These are phyloP conservation scores for Cairina moschata DNA, from an alignment of 2,113 vertebrate species.

Conservation along the genomic window DNA sequence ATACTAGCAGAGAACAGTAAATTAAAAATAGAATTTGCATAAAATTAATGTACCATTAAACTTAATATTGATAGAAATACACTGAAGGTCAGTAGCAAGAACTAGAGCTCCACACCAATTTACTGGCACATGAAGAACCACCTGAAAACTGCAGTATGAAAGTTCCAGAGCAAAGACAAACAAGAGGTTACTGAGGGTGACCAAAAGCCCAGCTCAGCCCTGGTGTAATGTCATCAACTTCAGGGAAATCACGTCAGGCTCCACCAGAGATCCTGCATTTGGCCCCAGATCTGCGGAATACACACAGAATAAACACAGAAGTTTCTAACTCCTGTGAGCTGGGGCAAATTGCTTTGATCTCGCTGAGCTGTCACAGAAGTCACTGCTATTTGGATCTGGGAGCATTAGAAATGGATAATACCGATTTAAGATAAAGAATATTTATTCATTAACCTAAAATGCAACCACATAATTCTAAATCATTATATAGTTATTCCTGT, in stretches of 20 bases:
- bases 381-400: not conserved
- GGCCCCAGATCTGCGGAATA: not conserved
- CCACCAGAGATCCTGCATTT: conserved; percentile 4
- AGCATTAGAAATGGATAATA: not conserved
- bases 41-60: not conserved
- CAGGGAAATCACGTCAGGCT: conserved; percentile 24
- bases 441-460: not conserved
- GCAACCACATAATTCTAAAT: not conserved
- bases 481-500: not conserved
- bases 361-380: not conserved
- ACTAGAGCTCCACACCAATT: not conserved
- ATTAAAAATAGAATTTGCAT: conserved; percentile 12
- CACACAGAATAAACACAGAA: not conserved
- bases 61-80: not conserved
- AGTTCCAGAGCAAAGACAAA: not conserved
- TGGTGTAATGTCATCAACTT: conserved; percentile 23
- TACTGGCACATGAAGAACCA: rapidly evolving
- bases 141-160: not conserved
- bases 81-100: not conserved
- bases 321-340: not conserved
- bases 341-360: not conserved
- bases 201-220: not conserved
- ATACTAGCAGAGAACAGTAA: not conserved
- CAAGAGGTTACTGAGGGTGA: not conserved
- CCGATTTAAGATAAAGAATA: not conserved